Evolutionary conservation across 1,140 invertebrate species (phyloP).

Genomic region (Mercenaria mercenaria): DNA sequence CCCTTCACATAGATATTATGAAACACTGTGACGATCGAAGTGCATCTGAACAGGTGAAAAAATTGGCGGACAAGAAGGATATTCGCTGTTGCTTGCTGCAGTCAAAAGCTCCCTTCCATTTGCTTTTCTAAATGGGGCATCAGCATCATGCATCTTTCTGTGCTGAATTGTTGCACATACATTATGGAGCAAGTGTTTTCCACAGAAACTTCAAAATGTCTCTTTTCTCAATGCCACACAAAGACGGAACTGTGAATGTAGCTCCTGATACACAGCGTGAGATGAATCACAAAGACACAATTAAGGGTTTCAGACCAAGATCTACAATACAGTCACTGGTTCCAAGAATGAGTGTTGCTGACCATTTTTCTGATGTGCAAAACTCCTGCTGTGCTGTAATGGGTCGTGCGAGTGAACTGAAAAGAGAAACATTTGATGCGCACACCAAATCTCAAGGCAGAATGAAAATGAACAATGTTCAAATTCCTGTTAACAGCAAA

Average conservation of each 20-base stretch:
- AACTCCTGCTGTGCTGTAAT: background rate
- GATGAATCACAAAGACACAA: slow-evolving; percentile 48
- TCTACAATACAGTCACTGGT: slow-evolving; percentile 18
- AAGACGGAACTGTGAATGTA: slow-evolving; percentile 28
- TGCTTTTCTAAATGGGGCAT: slow-evolving; percentile 45
- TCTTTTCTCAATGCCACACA: slow-evolving; percentile 13
- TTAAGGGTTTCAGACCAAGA: slow-evolving; percentile 30
- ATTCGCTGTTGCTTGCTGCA: slow-evolving; percentile 19
- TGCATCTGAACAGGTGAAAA: slow-evolving; percentile 8
- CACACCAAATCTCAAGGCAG: background rate
- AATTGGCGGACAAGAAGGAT: slow-evolving; percentile 26
- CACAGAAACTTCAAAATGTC: background rate
- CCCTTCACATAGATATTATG: slow-evolving; percentile 48
- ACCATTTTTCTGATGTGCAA: background rate
- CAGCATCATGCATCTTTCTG: slow-evolving; percentile 38
- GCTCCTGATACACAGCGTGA: slow-evolving; percentile 36
- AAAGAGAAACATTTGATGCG: background rate
- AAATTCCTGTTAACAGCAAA: background rate
- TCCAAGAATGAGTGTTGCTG: slow-evolving; percentile 16
- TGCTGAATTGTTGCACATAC: background rate
- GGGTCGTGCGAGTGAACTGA: no score
- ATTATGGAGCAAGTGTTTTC: background rate
- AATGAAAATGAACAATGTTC: background rate
- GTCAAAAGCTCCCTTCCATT: slow-evolving; percentile 45
- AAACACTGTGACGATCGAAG: slow-evolving; percentile 51